Evolutionary conservation across 2,113 vertebrate genomes (phyloP).

Genomic region (Meleagris gallopavo): DNA sequence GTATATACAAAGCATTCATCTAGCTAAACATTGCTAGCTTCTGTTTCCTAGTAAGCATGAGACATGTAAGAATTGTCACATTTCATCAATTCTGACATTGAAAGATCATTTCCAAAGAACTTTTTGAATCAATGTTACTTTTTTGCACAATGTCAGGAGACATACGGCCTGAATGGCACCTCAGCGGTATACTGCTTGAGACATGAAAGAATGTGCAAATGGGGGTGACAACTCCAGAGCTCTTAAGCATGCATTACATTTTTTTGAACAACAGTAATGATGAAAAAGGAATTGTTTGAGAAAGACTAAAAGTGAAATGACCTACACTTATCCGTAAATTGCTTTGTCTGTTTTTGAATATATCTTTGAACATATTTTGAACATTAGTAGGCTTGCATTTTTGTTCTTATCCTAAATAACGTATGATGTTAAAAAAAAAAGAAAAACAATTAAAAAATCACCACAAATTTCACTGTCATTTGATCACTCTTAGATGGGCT

Average conservation of each 20-base stretch:
- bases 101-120: neutral
- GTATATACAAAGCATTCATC: neutral
- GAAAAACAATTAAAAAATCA: accelerated
- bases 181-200: neutral
- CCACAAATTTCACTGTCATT: neutral
- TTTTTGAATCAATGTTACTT: neutral
- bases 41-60: neutral
- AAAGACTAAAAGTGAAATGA: neutral
- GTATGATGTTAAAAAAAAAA: neutral
- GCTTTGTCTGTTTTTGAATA: neutral
- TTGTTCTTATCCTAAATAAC: neutral
- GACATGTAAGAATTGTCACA: neutral
- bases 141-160: neutral
- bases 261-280: neutral
- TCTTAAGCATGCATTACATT: neutral
- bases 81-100: neutral
- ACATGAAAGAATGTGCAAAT: neutral
- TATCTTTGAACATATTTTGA: neutral
- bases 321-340: neutral
- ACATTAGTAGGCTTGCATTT: neutral
- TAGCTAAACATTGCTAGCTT: neutral
- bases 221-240: neutral
- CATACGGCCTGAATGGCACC: neutral
- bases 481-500: neutral
- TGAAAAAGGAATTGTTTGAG: accelerated